A percentile compares a stretch with the other conserved stretches of the same genome.
phyloP scores from a whole-genome alignment of 2,113 vertebrate genomes.

The Neogale vison region DNA sequence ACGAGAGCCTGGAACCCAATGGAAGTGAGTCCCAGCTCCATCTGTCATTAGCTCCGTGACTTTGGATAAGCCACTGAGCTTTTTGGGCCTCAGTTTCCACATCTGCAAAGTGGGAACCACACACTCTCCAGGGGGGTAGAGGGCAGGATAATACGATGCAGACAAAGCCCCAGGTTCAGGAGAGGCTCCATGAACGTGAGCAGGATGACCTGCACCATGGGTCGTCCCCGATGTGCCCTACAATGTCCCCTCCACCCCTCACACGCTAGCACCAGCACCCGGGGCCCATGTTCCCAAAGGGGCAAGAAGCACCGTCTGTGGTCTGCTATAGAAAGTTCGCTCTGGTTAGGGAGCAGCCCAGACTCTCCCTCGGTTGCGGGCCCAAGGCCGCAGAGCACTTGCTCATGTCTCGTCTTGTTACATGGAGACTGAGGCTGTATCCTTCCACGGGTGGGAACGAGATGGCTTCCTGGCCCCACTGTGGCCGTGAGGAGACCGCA shows the following conservation, averaged over 20 bases:
- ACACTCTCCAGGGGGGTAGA: neutral
- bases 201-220: fast-evolving
- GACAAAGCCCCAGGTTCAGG: neutral
- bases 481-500: neutral
- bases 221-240: neutral
- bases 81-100: neutral
- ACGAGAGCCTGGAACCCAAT: neutral
- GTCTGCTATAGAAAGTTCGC: neutral
- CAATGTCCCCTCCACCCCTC: neutral
- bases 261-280: neutral
- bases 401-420: neutral
- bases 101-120: neutral
- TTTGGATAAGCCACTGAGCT: neutral
- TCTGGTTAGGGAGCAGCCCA: neutral
- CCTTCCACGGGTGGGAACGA: neutral
- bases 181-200: fast-evolving
- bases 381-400: neutral
- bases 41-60: neutral
- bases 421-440: neutral
- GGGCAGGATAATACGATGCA: neutral
- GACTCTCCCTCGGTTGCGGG: fast-evolving
- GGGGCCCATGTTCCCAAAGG: neutral
- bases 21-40: neutral
- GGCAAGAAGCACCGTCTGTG: fast-evolving
- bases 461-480: fast-evolving